Conservation (phyloP, 2,113 vertebrate genomes). For the Ia io region DNA sequence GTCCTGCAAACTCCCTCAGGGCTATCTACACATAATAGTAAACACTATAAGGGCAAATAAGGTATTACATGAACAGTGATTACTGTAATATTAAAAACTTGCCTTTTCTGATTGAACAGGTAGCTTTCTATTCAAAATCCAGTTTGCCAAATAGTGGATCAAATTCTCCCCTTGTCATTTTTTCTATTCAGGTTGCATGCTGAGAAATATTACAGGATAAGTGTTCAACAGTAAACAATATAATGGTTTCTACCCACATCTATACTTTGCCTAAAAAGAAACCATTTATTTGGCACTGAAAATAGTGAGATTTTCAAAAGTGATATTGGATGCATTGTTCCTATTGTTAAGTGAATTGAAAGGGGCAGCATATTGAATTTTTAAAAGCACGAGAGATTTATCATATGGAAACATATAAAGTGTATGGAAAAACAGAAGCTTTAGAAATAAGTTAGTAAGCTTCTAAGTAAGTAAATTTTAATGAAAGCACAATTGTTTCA, state of each 20-base stretch:
- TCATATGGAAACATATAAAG: neutral
- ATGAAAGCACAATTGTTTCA: neutral
- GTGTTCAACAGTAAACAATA: conserved; percentile 12
- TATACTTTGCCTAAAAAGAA: conserved; percentile 1
- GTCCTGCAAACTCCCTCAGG: neutral
- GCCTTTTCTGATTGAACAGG: neutral
- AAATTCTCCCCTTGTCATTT: conserved; percentile 21
- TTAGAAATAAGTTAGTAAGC: neutral
- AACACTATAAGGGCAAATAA: neutral
- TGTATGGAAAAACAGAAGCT: neutral
- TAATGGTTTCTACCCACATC: neutral
- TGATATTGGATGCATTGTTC: neutral
- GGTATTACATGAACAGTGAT: neutral
- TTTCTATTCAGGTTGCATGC: neutral
- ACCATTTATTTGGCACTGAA: conserved; percentile 2
- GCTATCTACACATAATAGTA: neutral
- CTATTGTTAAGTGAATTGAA: neutral
- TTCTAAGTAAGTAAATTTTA: neutral
- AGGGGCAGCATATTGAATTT: neutral
- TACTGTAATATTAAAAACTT: neutral
- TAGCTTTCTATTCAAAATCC: neutral
- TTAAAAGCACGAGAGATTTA: neutral
- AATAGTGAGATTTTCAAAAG: conserved; percentile 12
- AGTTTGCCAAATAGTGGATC: neutral
- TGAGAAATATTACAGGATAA: conserved; percentile 34